These are phyloP conservation scores for Hoplodrina ambigua DNA, from an alignment of 2,888 invertebrate genomes.

Conservation along the genomic window DNA sequence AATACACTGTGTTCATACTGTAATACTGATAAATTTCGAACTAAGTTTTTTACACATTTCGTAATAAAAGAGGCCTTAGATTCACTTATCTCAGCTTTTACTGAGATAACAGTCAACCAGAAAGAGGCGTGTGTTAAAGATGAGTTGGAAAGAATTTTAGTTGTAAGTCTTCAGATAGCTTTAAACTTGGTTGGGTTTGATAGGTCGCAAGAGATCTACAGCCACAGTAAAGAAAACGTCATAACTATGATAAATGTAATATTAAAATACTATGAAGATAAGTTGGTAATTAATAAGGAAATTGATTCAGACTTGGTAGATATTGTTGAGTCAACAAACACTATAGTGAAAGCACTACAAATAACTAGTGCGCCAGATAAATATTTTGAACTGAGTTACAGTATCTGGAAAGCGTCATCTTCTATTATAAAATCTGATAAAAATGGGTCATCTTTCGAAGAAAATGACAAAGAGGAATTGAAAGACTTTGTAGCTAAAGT, in stretches of 20 bases:
- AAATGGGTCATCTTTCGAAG: slow-evolving; percentile 76
- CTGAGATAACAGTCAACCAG: slow-evolving; percentile 76
- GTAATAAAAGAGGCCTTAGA: slow-evolving; percentile 77
- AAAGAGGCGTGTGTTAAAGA: slow-evolving; percentile 74
- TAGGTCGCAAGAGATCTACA: slow-evolving; percentile 75
- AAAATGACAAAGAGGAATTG: slow-evolving; percentile 75
- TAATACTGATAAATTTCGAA: slow-evolving; percentile 74
- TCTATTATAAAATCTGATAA: slow-evolving; percentile 71
- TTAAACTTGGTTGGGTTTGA: slow-evolving; percentile 82
- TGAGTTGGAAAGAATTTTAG: slow-evolving; percentile 79
- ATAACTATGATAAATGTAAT: slow-evolving; percentile 76
- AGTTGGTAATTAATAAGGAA: slow-evolving; percentile 78
- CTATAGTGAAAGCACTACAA: slow-evolving; percentile 75
- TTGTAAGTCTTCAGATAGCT: slow-evolving; percentile 81
- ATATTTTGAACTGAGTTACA: slow-evolving; percentile 78
- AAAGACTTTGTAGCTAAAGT: slow-evolving; percentile 75
- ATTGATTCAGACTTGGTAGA: slow-evolving; percentile 82
- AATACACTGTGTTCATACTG: slow-evolving; percentile 89
- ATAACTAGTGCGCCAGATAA: slow-evolving; percentile 72
- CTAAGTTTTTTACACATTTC: slow-evolving; percentile 80
- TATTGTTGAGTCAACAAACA: slow-evolving; percentile 79
- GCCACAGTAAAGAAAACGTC: slow-evolving; percentile 71
- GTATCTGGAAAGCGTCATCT: slow-evolving; percentile 80
- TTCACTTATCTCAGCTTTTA: slow-evolving; percentile 77
- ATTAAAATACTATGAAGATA: slow-evolving; percentile 80